Conservation (phyloP, 2,113 vertebrate species). For the Solea solea region DNA sequence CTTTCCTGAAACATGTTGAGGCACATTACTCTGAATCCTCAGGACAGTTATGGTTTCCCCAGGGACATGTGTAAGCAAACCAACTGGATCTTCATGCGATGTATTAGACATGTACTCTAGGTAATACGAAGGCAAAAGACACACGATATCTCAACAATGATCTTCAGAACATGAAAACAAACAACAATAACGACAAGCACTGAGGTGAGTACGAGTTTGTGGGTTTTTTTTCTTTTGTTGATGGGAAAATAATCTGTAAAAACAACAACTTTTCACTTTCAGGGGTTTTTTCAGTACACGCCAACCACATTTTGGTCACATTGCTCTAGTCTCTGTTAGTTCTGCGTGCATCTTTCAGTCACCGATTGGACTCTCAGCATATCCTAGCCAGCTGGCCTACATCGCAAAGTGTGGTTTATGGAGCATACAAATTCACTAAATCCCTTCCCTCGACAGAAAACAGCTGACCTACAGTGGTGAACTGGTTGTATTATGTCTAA, state of each 20-base stretch:
- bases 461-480: conserved; percentile 48
- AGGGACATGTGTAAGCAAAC: too few species aligned
- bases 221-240: not conserved
- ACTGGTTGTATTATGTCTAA: conserved; percentile 15
- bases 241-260: not conserved
- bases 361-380: conserved; percentile 15
- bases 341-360: conserved; percentile 11
- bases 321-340: not conserved
- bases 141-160: too few species aligned
- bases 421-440: conserved; percentile 50
- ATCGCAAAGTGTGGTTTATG: conserved; percentile 39
- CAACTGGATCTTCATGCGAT: too few species aligned
- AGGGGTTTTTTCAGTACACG: not conserved
- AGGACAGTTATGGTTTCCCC: not conserved
- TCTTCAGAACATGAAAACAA: too few species aligned
- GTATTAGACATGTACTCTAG: too few species aligned
- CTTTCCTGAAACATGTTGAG: conserved; percentile 14
- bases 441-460: conserved; percentile 36
- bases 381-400: conserved; percentile 27
- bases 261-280: not conserved
- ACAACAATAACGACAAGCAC: too few species aligned
- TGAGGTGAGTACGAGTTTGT: not conserved
- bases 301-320: not conserved
- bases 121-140: too few species aligned
- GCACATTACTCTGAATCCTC: not conserved